Base-by-base conservation (phyloP, 2,113 vertebrate genomes). In the Pyxicephalus adspersus region DNA sequence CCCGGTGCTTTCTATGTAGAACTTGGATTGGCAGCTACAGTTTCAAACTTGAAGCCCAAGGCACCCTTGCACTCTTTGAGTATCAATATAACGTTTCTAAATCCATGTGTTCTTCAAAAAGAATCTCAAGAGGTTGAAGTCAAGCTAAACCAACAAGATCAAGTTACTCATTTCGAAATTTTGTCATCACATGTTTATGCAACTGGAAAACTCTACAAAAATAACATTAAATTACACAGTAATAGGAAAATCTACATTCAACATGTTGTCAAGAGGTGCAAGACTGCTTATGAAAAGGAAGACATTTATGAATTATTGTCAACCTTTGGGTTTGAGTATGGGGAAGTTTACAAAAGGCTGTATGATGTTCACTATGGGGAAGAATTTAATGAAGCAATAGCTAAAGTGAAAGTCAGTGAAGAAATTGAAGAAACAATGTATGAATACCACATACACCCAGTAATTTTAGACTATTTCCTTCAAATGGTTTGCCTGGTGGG, bases 381-480 rank as follows among this genome's bases (percentile, higher is more conserved):
- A 66, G 91, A 95, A 31, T 88, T 95, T 57, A 94, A 90, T n/a
- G 95, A 96, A 91, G 94, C 90, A 54, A 85, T 95, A 78, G 86
- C 93, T 50, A 86, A 64, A 51, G 81, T 97, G 8, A 89, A 83
- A 51, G 90, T 95, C 94, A 51, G 88, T 9, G 68, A 83, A 81
- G 88, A 92, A 83, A 85, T 91, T 0, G 0, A 86, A 34, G 83
- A 75, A 45, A 83, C 93, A 70, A 89, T 96, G 73, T 84, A 94
- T 84, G 89, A 92, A 25, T 94, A 93, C 84, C 91, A 83, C 28
- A 87, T 96, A 78, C 95, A 96, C 66, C 95, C 95, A 34, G 92
- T 95, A 34, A 70, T 97, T 20, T 85, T 96, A 0, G 95, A 96
- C 85, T 95, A 86, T 80, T 95, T 96, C 78, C 83, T 96, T 72